Conservation (phyloP, 1,140 invertebrate genomes). For the Drosophila ficusphila region DNA sequence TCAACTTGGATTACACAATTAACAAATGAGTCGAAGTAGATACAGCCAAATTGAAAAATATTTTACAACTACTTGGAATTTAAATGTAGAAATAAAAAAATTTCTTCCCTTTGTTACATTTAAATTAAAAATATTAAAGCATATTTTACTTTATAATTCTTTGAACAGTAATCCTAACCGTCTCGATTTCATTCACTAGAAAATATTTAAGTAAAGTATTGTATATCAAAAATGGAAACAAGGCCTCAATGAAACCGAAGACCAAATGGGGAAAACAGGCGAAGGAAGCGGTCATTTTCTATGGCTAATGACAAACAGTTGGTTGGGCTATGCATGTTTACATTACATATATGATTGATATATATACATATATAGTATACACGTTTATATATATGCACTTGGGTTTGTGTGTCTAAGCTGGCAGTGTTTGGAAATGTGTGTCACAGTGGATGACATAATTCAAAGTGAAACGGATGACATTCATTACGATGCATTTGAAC, state of each 20-base stretch:
- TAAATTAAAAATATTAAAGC: no score
- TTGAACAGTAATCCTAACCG: not conserved
- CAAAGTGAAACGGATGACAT: conserved; percentile 79
- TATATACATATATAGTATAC: conserved; percentile 9
- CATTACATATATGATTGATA: conserved; percentile 6
- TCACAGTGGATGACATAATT: conserved; percentile 74
- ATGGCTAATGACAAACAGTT: conserved; percentile 66
- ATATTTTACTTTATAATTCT: no score
- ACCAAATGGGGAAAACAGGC: conserved; percentile 1
- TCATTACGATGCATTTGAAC: conserved; percentile 72
- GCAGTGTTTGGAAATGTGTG: conserved; percentile 46
- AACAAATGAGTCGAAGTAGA: not conserved
- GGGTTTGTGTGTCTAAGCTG: conserved; percentile 21
- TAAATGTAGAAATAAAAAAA: not conserved
- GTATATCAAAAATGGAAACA: conserved; percentile 29
- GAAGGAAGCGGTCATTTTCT: conserved; percentile 22
- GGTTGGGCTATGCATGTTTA: conserved; percentile 20
- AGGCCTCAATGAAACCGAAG: conserved; percentile 33
- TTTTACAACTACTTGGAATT: not conserved
- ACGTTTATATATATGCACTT: no score
- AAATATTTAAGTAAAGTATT: not conserved
- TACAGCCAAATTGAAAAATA: not conserved
- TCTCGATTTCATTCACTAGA: not conserved
- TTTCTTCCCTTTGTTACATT: not conserved
- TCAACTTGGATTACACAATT: conserved; percentile 26